These are phyloP conservation scores for Plagiodera versicolora DNA, from an alignment of 2,888 invertebrate genomes.

Conservation along the genomic window DNA sequence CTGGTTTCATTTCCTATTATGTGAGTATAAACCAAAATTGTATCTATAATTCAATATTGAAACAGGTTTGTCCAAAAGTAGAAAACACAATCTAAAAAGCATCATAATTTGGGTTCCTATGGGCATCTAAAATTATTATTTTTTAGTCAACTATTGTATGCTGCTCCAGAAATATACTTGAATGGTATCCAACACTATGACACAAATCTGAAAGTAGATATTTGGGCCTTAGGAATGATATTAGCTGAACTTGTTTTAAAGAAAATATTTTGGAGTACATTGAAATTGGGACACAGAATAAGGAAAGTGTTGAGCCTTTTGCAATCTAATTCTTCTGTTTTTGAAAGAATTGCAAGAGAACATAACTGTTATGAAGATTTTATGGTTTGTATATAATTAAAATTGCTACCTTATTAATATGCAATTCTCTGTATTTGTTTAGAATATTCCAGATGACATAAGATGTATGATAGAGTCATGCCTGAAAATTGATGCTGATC, in stretches of 20 bases:
- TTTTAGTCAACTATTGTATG: slow-evolving; percentile 72
- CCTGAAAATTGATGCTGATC: slow-evolving; percentile 67
- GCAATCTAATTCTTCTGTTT: slow-evolving; percentile 61
- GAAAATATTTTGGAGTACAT: slow-evolving; percentile 69
- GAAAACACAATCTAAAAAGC: too few species aligned
- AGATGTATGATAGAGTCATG: slow-evolving; percentile 70
- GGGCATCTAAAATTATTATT: too few species aligned
- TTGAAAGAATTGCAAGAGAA: slow-evolving; percentile 77
- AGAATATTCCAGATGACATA: slow-evolving; percentile 64
- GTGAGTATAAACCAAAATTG: slow-evolving; percentile 54
- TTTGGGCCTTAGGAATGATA: slow-evolving; percentile 94
- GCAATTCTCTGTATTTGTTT: slow-evolving; percentile 30
- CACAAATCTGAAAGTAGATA: slow-evolving; percentile 76
- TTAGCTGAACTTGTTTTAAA: slow-evolving; percentile 77
- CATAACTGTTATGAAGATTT: slow-evolving; percentile 70
- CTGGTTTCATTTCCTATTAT: slow-evolving; percentile 90
- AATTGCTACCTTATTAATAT: too few species aligned
- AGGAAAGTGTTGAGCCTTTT: slow-evolving; percentile 74
- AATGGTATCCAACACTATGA: slow-evolving; percentile 57
- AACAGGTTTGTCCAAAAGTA: too few species aligned
- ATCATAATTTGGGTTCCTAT: too few species aligned
- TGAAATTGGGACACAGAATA: slow-evolving; percentile 74
- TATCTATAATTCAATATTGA: background rate
- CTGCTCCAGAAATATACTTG: slow-evolving; percentile 80
- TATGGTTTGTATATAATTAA: slow-evolving; percentile 55